Evolutionary conservation across 2,888 invertebrate species (phyloP).

Genomic region (Blera fallax): DNA sequence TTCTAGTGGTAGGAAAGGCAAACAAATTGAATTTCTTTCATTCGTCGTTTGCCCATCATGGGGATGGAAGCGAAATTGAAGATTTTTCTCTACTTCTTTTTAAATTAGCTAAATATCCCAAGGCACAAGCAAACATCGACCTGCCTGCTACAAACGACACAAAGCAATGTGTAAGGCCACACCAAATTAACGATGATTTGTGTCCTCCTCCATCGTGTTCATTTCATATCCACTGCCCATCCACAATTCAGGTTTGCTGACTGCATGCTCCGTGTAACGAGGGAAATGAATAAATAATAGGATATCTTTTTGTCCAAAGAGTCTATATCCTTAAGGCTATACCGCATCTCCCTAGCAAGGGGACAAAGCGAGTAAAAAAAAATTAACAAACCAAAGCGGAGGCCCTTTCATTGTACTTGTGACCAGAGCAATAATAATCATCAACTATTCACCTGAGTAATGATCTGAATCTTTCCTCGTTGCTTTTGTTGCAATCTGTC

Average conservation of each 20-base stretch:
- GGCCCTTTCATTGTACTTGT: slow-evolving; percentile 19
- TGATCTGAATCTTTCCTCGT: slow-evolving; percentile 34
- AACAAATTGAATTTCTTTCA: slow-evolving; percentile 26
- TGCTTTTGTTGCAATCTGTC: neutral
- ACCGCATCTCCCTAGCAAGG: neutral
- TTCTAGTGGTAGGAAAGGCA: neutral
- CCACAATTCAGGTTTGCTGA: slow-evolving; percentile 46
- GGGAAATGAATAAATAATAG: slow-evolving; percentile 64
- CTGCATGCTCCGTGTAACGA: slow-evolving; percentile 56
- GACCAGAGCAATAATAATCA: slow-evolving; percentile 51
- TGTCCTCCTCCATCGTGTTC: slow-evolving; percentile 28
- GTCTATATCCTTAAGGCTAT: slow-evolving; percentile 38
- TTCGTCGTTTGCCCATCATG: slow-evolving; percentile 5
- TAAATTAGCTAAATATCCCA: slow-evolving; percentile 45
- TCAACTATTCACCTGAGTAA: slow-evolving; percentile 64
- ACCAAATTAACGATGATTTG: slow-evolving; percentile 61
- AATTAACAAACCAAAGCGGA: slow-evolving; percentile 26
- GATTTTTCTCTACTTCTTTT: slow-evolving; percentile 26
- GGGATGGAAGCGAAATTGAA: slow-evolving; percentile 11
- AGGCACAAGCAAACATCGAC: slow-evolving; percentile 44
- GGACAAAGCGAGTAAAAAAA: neutral
- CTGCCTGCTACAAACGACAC: slow-evolving; percentile 14
- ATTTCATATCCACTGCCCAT: slow-evolving; percentile 30
- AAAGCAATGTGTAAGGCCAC: slow-evolving; percentile 37
- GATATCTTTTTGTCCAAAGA: slow-evolving; percentile 55